These are phyloP conservation scores for Xenopus tropicalis DNA, from an alignment of 2,113 vertebrate genomes.

Conservation along the genomic window DNA sequence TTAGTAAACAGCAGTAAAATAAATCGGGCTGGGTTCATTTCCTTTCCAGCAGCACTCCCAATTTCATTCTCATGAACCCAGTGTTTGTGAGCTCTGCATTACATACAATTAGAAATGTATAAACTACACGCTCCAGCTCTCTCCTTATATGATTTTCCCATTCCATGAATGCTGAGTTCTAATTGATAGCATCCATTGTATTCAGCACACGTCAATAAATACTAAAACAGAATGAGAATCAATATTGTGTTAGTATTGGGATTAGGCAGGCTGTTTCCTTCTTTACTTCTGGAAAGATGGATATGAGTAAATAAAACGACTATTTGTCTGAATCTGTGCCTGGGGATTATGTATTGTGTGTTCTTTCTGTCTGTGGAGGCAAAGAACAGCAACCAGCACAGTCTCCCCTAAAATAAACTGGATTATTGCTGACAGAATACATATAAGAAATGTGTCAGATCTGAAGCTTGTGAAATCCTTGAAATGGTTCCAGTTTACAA, in stretches of 20 bases:
- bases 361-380: conserved; percentile 45
- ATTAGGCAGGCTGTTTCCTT: conserved; percentile 69
- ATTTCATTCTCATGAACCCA: conserved; percentile 60
- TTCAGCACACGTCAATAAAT: conserved; percentile 74
- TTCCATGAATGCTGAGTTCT: conserved; percentile 53
- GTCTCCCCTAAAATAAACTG: conserved; percentile 29
- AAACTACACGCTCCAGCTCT: conserved; percentile 65
- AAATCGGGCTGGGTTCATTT: conserved; percentile 61
- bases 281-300: conserved; percentile 55
- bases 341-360: conserved; percentile 60
- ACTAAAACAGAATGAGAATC: conserved; percentile 71
- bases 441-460: not conserved
- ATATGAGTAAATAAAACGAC: conserved; percentile 71
- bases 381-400: conserved; percentile 44
- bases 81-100: conserved; percentile 69
- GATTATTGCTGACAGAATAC: conserved; percentile 13
- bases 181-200: conserved; percentile 69
- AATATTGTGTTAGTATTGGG: conserved; percentile 75
- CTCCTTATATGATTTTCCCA: conserved; percentile 58
- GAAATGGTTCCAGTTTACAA: not conserved
- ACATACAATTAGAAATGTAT: conserved; percentile 72
- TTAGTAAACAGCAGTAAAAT: conserved; percentile 65
- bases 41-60: conserved; percentile 59
- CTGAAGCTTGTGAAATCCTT: not conserved
- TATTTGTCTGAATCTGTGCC: conserved; percentile 65